Conservation (phyloP, 1,140 invertebrate genomes). For the Pogonognathellus flavescens region DNA sequence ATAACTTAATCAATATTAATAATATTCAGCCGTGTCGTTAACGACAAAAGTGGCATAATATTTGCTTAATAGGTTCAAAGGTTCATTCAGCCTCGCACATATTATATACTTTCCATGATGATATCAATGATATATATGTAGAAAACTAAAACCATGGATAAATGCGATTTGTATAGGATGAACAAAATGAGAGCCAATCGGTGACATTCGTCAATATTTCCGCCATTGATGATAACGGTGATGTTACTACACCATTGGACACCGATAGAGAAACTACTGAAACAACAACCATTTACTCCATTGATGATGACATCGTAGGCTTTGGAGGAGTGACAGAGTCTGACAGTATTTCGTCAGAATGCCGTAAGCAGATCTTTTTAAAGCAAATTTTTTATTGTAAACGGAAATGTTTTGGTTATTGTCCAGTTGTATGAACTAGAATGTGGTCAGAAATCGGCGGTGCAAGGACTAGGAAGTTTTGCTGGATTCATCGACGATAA, state of each 20-base stretch:
- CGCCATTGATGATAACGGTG: too few relatives aligned
- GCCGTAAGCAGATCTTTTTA: slow-evolving; percentile 12
- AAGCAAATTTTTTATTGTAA: neutral
- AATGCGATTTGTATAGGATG: neutral
- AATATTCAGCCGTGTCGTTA: too few relatives aligned
- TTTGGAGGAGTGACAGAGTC: slow-evolving; percentile 2
- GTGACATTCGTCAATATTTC: neutral
- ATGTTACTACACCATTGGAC: neutral
- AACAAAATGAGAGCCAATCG: slow-evolving; percentile 1
- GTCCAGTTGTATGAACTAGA: neutral
- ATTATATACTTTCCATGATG: too few relatives aligned
- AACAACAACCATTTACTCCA: neutral
- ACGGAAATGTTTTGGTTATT: neutral
- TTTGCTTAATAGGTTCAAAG: too few relatives aligned
- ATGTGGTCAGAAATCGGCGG: neutral
- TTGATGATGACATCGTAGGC: neutral
- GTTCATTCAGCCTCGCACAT: too few relatives aligned
- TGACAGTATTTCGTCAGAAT: neutral
- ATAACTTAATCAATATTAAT: too few relatives aligned
- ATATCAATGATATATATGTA: too few relatives aligned
- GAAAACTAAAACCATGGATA: too few relatives aligned
- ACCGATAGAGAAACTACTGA: neutral
- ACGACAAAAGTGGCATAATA: too few relatives aligned
- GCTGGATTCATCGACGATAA: neutral
- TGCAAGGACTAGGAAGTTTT: neutral